Evolutionary conservation across 2,888 invertebrate species (phyloP).

Genomic region (Alviniconcha strummeri): DNA sequence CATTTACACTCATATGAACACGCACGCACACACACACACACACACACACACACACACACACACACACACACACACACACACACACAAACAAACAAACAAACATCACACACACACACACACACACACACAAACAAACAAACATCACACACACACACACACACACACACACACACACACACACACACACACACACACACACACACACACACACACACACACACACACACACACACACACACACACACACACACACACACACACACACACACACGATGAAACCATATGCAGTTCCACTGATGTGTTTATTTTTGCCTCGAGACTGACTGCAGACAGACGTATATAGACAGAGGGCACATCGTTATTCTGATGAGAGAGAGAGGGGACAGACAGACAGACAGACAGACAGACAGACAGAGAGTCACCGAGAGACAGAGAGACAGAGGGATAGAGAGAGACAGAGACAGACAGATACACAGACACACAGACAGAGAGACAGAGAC

Average conservation of each 20-base stretch:
- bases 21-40: too few relatives aligned
- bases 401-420: too few relatives aligned
- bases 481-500: neutral
- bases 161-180: neutral
- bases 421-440: too few relatives aligned
- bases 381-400: too few relatives aligned
- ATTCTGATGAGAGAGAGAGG: neutral
- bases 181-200: conserved; percentile 9
- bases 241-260: conserved; percentile 3
- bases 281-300: neutral
- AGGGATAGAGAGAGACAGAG: too few relatives aligned
- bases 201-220: neutral
- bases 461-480: neutral
- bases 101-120: too few relatives aligned
- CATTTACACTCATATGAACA: too few relatives aligned
- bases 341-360: neutral
- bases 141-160: neutral
- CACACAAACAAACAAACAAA: too few relatives aligned
- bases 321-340: neutral
- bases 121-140: neutral
- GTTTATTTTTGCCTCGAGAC: too few relatives aligned
- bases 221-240: conserved; percentile 6
- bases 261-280: neutral
- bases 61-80: too few relatives aligned
- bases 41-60: too few relatives aligned